Conservation (phyloP, 2,797 vertebrate genomes). For the Rhinella marina region DNA sequence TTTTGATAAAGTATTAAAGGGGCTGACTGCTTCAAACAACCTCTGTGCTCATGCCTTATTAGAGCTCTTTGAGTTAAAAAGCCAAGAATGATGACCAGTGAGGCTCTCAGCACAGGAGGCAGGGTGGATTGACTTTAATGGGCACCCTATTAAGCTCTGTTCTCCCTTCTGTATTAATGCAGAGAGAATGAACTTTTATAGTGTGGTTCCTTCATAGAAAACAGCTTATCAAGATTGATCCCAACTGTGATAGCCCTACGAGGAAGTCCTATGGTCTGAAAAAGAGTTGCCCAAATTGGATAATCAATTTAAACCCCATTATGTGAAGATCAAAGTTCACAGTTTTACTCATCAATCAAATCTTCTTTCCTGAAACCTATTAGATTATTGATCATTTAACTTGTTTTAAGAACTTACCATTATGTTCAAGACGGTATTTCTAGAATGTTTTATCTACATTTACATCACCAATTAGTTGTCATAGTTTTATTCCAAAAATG, state of each 20-base stretch:
- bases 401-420: background rate
- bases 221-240: background rate
- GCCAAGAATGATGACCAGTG: constrained; percentile 23
- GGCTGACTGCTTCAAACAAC: background rate
- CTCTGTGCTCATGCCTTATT: background rate
- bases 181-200: background rate
- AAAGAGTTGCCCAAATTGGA: background rate
- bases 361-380: background rate
- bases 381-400: too few species aligned
- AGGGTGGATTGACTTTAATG: constrained; percentile 17
- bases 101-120: background rate
- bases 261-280: background rate
- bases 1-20: constrained; percentile 5
- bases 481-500: too few species aligned
- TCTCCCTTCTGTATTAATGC: background rate
- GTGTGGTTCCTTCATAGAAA: background rate
- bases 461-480: too few species aligned
- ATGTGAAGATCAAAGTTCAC: background rate
- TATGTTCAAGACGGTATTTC: background rate
- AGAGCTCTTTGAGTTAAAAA: background rate
- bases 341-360: background rate
- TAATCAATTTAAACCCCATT: background rate
- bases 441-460: too few species aligned
- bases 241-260: background rate
- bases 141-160: background rate